Percentiles rank a stretch among this genome's conserved stretches.
Conservation (phyloP, 2,888 invertebrate genomes). For the Drosophila ustulata region DNA sequence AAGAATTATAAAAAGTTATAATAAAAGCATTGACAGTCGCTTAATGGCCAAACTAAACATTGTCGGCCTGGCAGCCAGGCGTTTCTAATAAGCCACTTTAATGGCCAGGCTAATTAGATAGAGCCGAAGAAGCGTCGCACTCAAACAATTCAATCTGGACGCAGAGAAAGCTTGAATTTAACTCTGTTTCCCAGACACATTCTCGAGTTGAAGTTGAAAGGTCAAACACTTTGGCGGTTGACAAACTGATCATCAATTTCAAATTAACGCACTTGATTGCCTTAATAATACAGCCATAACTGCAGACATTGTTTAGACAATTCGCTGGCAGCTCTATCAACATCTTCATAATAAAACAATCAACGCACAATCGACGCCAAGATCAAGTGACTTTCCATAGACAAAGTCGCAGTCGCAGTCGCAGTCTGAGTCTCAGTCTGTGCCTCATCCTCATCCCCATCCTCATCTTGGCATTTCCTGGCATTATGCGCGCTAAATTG, state of each 20-base stretch:
- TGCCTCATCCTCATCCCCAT: slow-evolving; percentile 8
- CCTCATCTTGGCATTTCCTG: slow-evolving; percentile 71
- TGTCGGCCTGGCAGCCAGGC: slow-evolving; percentile 56
- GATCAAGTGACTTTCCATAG: slow-evolving; percentile 77
- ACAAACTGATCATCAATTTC: slow-evolving; percentile 66
- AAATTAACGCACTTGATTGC: slow-evolving; percentile 70
- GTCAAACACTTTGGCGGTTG: slow-evolving; percentile 45
- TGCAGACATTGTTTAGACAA: slow-evolving; percentile 47
- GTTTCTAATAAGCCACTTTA: slow-evolving; percentile 70
- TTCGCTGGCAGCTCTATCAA: slow-evolving; percentile 66
- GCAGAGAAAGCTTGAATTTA: slow-evolving; percentile 15
- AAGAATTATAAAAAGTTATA: slow-evolving; percentile 78
- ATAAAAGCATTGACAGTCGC: slow-evolving; percentile 78
- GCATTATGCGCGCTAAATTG: slow-evolving; percentile 82
- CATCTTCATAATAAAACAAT: slow-evolving; percentile 80
- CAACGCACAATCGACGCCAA: slow-evolving; percentile 77
- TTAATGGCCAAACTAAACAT: slow-evolving; percentile 72
- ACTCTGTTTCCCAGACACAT: not conserved
- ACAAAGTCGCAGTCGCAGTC: slow-evolving; percentile 49
- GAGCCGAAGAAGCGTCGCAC: slow-evolving; percentile 8
- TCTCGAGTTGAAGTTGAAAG: slow-evolving; percentile 27
- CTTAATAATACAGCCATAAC: slow-evolving; percentile 70
- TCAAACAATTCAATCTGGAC: slow-evolving; percentile 2
- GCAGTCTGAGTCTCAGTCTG: slow-evolving; percentile 3
- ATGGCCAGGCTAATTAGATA: slow-evolving; percentile 72